A percentile compares a stretch with the other conserved stretches of the same genome.
These are phyloP conservation scores for Heteractis magnifica DNA, from an alignment of 92 coral and sea anemone species.

Conservation along the genomic window DNA sequence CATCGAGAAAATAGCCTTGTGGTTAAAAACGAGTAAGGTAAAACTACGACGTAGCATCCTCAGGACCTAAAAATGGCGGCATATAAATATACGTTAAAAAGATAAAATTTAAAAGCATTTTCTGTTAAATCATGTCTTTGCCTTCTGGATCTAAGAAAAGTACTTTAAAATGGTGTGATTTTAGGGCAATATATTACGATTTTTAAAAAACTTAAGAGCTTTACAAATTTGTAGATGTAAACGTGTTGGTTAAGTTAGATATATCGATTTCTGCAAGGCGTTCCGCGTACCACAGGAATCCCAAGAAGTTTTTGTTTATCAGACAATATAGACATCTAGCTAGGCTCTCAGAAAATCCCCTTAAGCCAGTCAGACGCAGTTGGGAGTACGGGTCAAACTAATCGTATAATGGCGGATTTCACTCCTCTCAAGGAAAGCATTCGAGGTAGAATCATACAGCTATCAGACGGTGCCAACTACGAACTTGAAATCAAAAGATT, in stretches of 20 bases:
- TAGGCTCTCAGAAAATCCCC: no score
- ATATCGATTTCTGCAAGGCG: neutral
- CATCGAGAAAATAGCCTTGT: neutral
- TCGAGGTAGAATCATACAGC: slow-evolving; percentile 37
- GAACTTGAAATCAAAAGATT: slow-evolving; percentile 40
- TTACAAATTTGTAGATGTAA: neutral
- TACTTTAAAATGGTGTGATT: neutral
- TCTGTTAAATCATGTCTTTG: neutral
- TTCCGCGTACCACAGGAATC: neutral
- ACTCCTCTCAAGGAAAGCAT: slow-evolving; percentile 33
- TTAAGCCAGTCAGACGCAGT: no score
- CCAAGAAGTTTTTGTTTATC: neutral
- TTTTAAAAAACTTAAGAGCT: neutral
- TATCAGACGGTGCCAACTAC: slow-evolving; percentile 31
- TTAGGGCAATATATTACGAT: neutral
- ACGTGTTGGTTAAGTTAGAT: neutral
- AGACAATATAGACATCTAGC: no score
- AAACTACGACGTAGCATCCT: neutral
- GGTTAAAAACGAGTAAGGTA: neutral
- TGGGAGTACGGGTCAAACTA: no score
- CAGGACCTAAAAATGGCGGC: neutral
- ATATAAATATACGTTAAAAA: neutral
- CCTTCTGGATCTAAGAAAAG: neutral
- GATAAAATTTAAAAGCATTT: neutral
- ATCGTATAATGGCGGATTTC: slow-evolving; percentile 47